A percentile compares a stretch with the other conserved stretches of the same genome.
Conservation (phyloP, 2,797 vertebrate species). For the Mico argentatus region DNA sequence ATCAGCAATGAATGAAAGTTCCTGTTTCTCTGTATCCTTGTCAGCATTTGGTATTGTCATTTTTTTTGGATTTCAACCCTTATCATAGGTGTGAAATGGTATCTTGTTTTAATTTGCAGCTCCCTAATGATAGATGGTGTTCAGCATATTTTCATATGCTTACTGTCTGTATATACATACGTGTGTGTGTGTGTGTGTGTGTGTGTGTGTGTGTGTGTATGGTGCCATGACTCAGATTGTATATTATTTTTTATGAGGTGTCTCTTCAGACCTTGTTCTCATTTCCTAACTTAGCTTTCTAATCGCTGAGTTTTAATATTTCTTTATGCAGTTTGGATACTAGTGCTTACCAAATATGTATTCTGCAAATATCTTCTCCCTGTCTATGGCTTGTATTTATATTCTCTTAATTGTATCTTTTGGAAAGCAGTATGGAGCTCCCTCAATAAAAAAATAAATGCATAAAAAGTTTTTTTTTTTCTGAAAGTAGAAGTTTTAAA, state of each 20-base stretch:
- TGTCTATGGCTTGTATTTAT: not conserved
- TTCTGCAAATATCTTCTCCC: not conserved
- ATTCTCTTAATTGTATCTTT: not conserved
- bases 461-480: not conserved
- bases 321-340: not conserved
- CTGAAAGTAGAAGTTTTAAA: not conserved
- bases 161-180: not conserved
- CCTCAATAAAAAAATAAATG: not conserved
- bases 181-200: too few species aligned
- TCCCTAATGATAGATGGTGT: not conserved
- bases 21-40: not conserved
- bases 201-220: too few species aligned
- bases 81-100: not conserved
- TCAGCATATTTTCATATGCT: not conserved
- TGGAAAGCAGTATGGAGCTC: not conserved
- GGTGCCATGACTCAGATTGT: not conserved
- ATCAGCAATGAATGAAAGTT: not conserved
- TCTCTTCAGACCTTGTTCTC: not conserved
- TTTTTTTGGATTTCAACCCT: not conserved
- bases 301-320: not conserved
- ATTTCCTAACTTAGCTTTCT: not conserved
- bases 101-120: slow-evolving; percentile 7
- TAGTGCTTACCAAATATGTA: not conserved
- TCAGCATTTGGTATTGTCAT: not conserved
- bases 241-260: not conserved